Evolutionary conservation across 2,113 vertebrate genomes (phyloP), one percentile per base, ranked within the genome.

Genomic region (Cyprinodon tularosa): DNA sequence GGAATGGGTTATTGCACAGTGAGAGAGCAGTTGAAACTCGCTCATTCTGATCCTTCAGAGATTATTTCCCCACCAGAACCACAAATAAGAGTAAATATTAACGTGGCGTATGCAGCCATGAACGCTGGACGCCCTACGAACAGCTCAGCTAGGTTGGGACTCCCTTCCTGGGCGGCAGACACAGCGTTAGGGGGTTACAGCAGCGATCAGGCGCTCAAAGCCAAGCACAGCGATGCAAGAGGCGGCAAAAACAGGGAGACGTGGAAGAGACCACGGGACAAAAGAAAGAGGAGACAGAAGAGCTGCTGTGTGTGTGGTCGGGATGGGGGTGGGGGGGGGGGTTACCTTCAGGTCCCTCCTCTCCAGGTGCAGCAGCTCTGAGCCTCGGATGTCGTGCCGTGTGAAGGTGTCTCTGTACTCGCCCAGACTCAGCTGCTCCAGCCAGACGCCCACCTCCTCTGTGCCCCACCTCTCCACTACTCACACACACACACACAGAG

Each of bases 381-480:
- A 96, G 94, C 98, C 98, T 91, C 96, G 96, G 96, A 99, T 97
- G 96, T 99, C 98, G 94, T 99, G 97, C 77, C 97, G 96, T 93
- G 93, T 96, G 97, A 99, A 99, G 94, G 94, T 96, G 93, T 99
- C 98, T 95, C 95, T 97, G 97, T 99, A 98, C 94, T 99, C 98
- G 92, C 98, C 97, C 95, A 99, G 96, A 95, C 94, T 98, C 95
- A 99, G 96, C 94, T 98, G 98, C 94, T 99, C 98, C 96, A 99
- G 94, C 98, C 98, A 99, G 95, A 96, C 87, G 93, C 96, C 97
- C 95, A 99, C 97, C 95, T 99, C 98, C 95, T 99, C 98, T 95
- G 98, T 97, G 94, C 98, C 98, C 98, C 98, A 99, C 90, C 97
- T 96, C 94, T 99, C 97, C 96, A 99, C 97, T 99, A 96, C 95